Evolutionary conservation across 1,140 invertebrate species (phyloP).

Genomic region (Drosophila albomicans): DNA sequence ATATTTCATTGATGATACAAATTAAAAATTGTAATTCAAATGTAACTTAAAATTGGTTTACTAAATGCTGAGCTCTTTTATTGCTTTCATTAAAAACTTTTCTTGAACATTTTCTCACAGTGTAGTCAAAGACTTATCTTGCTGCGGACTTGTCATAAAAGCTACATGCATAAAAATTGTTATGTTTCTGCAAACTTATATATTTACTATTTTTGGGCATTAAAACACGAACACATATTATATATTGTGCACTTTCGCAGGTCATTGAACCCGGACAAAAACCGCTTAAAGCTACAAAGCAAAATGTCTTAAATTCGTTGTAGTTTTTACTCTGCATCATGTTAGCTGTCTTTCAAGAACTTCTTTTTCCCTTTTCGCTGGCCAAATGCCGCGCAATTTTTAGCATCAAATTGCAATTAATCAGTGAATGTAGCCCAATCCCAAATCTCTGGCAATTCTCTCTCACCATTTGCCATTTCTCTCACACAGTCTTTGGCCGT

Average conservation of each 20-base stretch:
- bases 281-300: not conserved
- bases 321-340: not conserved
- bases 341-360: slow-evolving; percentile 35
- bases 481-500: slow-evolving; percentile 10
- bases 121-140: slow-evolving; percentile 8
- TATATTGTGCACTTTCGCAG: slow-evolving; percentile 23
- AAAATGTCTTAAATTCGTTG: not conserved
- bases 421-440: slow-evolving; percentile 54
- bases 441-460: slow-evolving; percentile 17
- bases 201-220: slow-evolving; percentile 7
- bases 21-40: no score
- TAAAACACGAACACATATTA: slow-evolving; percentile 23
- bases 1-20: no score
- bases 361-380: slow-evolving; percentile 17
- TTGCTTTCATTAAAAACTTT: no score
- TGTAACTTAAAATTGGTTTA: no score
- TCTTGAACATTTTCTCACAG: slow-evolving; percentile 2
- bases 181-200: not conserved
- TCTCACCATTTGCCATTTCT: not conserved
- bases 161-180: slow-evolving; percentile 11
- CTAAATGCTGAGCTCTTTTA: no score
- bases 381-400: slow-evolving; percentile 67
- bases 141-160: slow-evolving; percentile 52
- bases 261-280: slow-evolving; percentile 9
- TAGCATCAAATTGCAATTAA: slow-evolving; percentile 82